Evolutionary conservation across 1,140 invertebrate genomes (phyloP).

Genomic region (Theocolax elegans): DNA sequence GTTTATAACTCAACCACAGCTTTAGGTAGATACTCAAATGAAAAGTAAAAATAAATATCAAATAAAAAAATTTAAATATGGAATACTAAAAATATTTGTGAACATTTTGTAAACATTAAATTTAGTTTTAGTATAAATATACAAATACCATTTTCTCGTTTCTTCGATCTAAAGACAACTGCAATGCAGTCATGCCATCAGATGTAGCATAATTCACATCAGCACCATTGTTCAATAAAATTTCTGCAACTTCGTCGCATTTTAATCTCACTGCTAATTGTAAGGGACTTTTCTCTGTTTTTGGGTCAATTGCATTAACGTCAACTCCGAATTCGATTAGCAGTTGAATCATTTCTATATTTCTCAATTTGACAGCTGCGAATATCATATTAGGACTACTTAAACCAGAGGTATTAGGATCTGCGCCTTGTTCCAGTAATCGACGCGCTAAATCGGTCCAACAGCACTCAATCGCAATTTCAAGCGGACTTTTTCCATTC

Average conservation of each 20-base stretch:
- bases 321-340: background rate
- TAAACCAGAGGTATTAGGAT: too few relatives aligned
- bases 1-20: too few relatives aligned
- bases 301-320: background rate
- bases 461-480: too few relatives aligned
- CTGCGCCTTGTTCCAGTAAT: too few relatives aligned
- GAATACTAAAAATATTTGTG: too few relatives aligned
- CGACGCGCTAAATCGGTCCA: too few relatives aligned
- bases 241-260: background rate
- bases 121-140: too few relatives aligned
- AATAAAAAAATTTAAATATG: too few relatives aligned
- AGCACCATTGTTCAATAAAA: background rate
- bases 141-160: background rate
- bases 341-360: background rate
- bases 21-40: too few relatives aligned
- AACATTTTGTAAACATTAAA: too few relatives aligned
- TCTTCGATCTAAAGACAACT: background rate
- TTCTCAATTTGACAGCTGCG: background rate
- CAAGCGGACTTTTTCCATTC: too few relatives aligned
- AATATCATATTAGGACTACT: background rate
- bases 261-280: background rate
- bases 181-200: background rate
- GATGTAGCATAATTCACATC: background rate
- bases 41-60: too few relatives aligned
- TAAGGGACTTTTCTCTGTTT: background rate